Percentiles rank a stretch among this genome's conserved stretches.
phyloP scores from a whole-genome alignment of 2,797 vertebrate genomes.

The Pampus argenteus region DNA sequence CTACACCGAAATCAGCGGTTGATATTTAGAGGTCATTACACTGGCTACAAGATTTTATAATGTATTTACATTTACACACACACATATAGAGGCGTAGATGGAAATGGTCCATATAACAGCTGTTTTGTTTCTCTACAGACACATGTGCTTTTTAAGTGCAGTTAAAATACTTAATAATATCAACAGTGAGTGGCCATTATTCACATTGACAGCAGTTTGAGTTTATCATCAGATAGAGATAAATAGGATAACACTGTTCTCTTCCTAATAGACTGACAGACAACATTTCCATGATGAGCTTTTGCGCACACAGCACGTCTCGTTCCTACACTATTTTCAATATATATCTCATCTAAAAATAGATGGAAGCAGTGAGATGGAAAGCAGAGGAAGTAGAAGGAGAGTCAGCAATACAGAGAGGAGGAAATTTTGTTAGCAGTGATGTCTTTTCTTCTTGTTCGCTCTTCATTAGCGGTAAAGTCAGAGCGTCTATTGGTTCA shows the following conservation, averaged over 20 bases:
- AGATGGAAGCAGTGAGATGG: constrained; percentile 63
- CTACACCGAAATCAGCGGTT: constrained; percentile 34
- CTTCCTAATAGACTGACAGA: constrained; percentile 51
- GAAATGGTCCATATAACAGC: constrained; percentile 44
- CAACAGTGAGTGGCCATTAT: constrained; percentile 84
- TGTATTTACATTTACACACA: constrained; percentile 52
- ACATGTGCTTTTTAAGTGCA: constrained; percentile 78
- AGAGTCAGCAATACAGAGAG: constrained; percentile 37
- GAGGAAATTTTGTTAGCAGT: constrained; percentile 56
- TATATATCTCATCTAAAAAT: constrained; percentile 75
- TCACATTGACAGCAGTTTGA: constrained; percentile 73
- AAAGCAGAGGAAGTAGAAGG: constrained; percentile 66
- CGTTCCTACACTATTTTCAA: constrained; percentile 61
- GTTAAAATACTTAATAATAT: constrained; percentile 68
- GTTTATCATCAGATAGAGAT: constrained; percentile 55
- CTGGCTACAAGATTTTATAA: constrained; percentile 48
- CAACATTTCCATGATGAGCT: constrained; percentile 54
- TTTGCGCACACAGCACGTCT: constrained; percentile 50
- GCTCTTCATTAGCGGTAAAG: constrained; percentile 61
- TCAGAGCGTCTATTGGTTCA: constrained; percentile 53
- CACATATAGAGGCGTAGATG: constrained; percentile 33
- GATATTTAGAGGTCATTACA: constrained; percentile 52
- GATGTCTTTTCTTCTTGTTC: constrained; percentile 53
- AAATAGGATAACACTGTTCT: constrained; percentile 41
- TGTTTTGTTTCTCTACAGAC: constrained; percentile 54